Percentiles rank a stretch among this genome's conserved stretches.
phyloP scores from a whole-genome alignment of 1,140 invertebrate species.

The Leucophenga varia region DNA sequence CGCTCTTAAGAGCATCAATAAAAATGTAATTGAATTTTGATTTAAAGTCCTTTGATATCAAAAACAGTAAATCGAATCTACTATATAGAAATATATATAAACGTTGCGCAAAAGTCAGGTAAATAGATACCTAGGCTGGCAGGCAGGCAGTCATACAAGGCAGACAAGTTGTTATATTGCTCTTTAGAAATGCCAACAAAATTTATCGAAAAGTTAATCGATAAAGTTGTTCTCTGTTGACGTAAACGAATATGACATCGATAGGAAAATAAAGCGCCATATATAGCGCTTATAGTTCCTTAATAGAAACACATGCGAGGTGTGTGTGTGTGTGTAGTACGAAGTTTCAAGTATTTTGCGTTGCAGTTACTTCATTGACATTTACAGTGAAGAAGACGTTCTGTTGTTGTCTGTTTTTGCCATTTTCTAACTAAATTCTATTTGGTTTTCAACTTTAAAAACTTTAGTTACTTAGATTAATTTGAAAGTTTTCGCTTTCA shows the following conservation, averaged over 20 bases:
- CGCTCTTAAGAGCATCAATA: constrained; percentile 30
- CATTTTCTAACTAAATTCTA: constrained; percentile 7
- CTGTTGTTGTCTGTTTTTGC: constrained; percentile 23
- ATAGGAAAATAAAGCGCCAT: too few species aligned
- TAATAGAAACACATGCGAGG: too few species aligned
- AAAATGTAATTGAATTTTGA: constrained; percentile 47
- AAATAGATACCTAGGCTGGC: too few species aligned
- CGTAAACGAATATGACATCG: background rate
- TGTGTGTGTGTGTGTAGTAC: constrained; percentile 1
- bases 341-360: too few species aligned
- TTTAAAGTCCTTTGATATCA: constrained; percentile 49
- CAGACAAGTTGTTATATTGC: too few species aligned
- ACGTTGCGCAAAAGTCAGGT: too few species aligned
- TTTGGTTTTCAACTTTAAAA: constrained; percentile 24
- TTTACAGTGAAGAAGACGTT: constrained; percentile 36
- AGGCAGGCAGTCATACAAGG: too few species aligned
- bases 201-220: constrained; percentile 35
- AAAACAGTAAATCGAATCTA: constrained; percentile 25
- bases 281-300: too few species aligned
- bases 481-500: constrained; percentile 21
- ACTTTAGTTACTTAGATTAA: constrained; percentile 42
- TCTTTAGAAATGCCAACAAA: background rate
- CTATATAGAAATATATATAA: too few species aligned
- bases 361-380: too few species aligned
- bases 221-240: constrained; percentile 22